These are phyloP conservation scores for Girardinichthys multiradiatus DNA, from an alignment of 2,113 vertebrate genomes.

Conservation along the genomic window DNA sequence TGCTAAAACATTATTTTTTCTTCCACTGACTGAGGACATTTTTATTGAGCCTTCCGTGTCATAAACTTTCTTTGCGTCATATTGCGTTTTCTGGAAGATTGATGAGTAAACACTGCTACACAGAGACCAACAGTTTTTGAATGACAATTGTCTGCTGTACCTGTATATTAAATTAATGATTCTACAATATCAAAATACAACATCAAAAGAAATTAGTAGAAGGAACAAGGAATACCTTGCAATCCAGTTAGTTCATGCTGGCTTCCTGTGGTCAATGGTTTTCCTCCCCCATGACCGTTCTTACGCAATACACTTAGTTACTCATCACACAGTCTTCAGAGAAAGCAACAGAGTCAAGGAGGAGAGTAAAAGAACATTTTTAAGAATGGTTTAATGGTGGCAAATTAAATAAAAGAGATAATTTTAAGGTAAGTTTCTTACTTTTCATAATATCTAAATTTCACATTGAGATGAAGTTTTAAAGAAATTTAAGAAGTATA, in stretches of 20 bases:
- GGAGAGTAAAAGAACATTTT: neutral
- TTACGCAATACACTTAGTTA: slow-evolving; percentile 28
- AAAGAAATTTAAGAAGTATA: neutral
- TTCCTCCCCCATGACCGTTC: slow-evolving; percentile 45
- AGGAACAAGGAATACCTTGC: neutral
- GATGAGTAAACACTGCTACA: neutral
- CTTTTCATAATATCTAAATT: neutral
- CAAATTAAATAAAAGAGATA: neutral
- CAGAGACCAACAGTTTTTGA: neutral
- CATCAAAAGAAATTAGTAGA: neutral
- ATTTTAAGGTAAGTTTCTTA: slow-evolving; percentile 42
- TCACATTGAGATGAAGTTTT: neutral
- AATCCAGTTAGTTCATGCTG: neutral
- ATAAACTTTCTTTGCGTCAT: neutral
- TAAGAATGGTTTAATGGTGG: neutral
- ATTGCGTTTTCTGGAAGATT: neutral
- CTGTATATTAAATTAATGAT: neutral
- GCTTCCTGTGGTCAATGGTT: slow-evolving; percentile 30
- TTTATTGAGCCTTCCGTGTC: neutral
- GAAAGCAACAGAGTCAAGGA: neutral
- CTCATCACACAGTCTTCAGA: neutral
- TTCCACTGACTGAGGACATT: neutral
- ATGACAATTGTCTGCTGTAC: neutral
- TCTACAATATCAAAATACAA: neutral
- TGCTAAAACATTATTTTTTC: neutral